Evolutionary conservation across 23 tunicate species (phyloP).

Genomic region (Styela plicata): DNA sequence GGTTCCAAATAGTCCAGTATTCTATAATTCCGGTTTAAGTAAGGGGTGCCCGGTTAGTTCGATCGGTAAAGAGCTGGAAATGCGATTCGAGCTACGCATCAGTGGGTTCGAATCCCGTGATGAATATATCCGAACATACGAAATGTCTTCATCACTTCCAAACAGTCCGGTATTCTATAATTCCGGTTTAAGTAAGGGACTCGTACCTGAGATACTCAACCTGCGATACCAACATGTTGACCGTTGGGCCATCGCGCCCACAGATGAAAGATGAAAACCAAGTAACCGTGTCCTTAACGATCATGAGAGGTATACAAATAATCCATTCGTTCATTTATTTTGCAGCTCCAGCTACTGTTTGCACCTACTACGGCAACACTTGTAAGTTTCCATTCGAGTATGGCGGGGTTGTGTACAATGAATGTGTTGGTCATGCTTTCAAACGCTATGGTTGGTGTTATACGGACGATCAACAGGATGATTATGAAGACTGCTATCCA

Average conservation of each 20-base stretch:
- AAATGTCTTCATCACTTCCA: background rate
- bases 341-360: background rate
- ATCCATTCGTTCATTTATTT: background rate
- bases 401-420: background rate
- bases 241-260: no score
- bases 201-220: background rate
- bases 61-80: no score
- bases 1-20: no score
- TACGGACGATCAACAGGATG: background rate
- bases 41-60: no score
- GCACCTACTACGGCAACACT: background rate
- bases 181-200: background rate
- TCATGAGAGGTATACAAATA: background rate
- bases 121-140: no score
- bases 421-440: background rate
- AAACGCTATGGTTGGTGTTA: background rate
- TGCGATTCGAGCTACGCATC: no score
- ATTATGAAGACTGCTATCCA: background rate
- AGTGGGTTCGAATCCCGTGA: no score
- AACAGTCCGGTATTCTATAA: background rate
- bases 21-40: no score
- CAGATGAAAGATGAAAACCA: no score
- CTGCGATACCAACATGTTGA: no score
- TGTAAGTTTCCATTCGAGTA: constrained; percentile 24
- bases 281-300: background rate